These are phyloP conservation scores for Athalia circularis DNA, from an alignment of 2,888 invertebrate species.

Conservation along the genomic window DNA sequence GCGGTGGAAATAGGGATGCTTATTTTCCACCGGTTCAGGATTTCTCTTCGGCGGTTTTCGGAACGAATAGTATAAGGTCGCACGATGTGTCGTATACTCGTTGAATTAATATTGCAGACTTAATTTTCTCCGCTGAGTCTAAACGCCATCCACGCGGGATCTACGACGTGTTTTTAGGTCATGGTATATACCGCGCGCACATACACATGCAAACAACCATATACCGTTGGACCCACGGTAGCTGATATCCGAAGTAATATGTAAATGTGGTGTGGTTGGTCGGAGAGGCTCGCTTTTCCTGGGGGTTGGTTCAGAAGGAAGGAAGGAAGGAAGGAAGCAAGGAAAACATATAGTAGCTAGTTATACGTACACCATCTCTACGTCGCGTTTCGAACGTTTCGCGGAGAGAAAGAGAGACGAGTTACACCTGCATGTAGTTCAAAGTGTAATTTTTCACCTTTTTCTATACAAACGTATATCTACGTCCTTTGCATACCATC, in stretches of 20 bases:
- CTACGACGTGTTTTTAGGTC: constrained; percentile 13
- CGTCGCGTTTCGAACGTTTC: too few species aligned
- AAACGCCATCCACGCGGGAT: constrained; percentile 44
- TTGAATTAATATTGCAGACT: constrained; percentile 67
- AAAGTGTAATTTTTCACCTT: too few species aligned
- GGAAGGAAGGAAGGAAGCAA: too few species aligned
- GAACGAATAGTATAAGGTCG: neutral
- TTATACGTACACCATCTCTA: too few species aligned
- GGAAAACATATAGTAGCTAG: too few species aligned
- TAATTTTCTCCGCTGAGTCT: constrained; percentile 61
- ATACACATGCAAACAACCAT: neutral
- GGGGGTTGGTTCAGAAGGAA: too few species aligned
- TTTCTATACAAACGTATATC: too few species aligned
- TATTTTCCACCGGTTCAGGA: neutral
- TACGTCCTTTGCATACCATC: too few species aligned
- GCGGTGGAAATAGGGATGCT: neutral
- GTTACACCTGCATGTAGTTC: too few species aligned
- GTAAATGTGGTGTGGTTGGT: constrained; percentile 12
- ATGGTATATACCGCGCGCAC: neutral
- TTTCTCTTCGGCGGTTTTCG: neutral
- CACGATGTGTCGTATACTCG: constrained; percentile 36
- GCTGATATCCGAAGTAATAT: constrained; percentile 32
- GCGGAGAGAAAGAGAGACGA: too few species aligned
- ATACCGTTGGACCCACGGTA: neutral
- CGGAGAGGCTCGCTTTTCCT: neutral